Conservation (phyloP, 2,113 vertebrate species). For the Lepidothrix coronata region DNA sequence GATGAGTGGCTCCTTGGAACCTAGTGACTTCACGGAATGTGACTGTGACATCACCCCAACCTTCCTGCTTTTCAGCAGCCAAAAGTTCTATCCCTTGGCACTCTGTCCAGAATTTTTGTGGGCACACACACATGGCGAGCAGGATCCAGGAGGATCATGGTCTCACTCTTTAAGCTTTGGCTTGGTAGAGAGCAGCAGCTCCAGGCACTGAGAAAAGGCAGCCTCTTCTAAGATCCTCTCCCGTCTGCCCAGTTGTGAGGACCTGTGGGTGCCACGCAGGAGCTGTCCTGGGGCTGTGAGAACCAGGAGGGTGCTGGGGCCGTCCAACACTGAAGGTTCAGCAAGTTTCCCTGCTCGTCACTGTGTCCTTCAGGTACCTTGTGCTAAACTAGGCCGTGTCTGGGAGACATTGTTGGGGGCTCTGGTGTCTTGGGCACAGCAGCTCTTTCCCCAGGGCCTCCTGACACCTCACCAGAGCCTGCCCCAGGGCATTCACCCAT, state of each 20-base stretch:
- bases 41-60: neutral
- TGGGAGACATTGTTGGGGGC: neutral
- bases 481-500: neutral
- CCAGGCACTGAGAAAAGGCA: neutral
- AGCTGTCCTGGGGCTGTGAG: neutral
- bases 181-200: neutral
- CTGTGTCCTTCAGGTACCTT: neutral
- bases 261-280: fast-evolving
- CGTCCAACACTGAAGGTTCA: neutral
- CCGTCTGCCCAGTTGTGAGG: fast-evolving
- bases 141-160: neutral
- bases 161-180: neutral
- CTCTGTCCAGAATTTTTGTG: neutral
- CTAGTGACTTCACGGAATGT: fast-evolving
- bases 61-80: neutral
- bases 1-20: neutral
- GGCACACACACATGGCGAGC: fast-evolving
- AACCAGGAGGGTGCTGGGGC: no score
- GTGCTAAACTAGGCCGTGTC: neutral
- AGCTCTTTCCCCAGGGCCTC: neutral
- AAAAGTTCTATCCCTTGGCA: no score
- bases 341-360: neutral
- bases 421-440: no score
- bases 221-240: neutral
- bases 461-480: neutral